These are phyloP conservation scores for Agapornis roseicollis DNA, from an alignment of 2,113 vertebrate genomes.

Conservation along the genomic window DNA sequence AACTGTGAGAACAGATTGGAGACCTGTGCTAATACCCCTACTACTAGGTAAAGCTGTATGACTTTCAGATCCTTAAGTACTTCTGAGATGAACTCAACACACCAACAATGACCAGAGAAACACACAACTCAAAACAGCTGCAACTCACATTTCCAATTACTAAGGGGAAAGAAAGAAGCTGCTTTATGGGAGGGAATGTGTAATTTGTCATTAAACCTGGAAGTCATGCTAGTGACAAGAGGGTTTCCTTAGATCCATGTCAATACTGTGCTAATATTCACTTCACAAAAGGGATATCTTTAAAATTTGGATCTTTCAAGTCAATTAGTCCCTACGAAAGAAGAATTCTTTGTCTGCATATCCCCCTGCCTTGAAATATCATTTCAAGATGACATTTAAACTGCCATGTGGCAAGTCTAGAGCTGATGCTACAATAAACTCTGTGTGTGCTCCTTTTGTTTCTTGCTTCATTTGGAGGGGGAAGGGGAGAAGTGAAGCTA, in stretches of 20 bases:
- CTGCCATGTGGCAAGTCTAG: neutral
- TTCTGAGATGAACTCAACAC: neutral
- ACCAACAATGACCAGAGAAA: neutral
- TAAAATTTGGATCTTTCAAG: neutral
- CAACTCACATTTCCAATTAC: neutral
- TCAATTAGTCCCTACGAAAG: neutral
- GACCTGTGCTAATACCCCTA: neutral
- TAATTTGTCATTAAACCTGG: neutral
- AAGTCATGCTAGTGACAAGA: neutral
- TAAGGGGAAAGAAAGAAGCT: neutral
- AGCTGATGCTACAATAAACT: neutral
- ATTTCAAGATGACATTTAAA: slow-evolving; percentile 7
- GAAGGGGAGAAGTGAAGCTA: neutral
- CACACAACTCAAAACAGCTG: neutral
- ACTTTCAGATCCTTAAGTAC: neutral
- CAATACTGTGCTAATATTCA: neutral
- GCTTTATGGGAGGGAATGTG: neutral
- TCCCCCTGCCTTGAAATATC: neutral
- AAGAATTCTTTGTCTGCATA: neutral
- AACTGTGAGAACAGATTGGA: neutral
- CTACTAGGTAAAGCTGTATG: neutral
- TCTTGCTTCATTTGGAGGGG: neutral
- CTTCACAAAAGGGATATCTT: neutral
- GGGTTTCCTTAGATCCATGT: neutral
- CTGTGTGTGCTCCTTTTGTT: neutral